Base-by-base conservation (phyloP, 1,140 invertebrate genomes). In the Drosophila pseudoobscura region DNA sequence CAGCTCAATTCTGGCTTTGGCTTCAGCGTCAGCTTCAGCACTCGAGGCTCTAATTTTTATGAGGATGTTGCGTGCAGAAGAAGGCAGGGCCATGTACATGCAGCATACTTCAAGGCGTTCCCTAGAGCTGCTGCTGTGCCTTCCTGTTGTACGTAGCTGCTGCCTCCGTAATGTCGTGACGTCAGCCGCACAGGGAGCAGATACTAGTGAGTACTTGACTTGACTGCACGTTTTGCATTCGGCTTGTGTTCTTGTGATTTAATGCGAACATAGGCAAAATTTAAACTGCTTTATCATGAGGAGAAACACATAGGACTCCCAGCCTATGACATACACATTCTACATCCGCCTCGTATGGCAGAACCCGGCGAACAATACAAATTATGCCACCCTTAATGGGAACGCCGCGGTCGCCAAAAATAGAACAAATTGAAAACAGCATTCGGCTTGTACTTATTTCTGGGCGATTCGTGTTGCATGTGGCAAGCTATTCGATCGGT, bases 401-500 rank as follows among this genome's bases (percentile, higher is more conserved):
- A 56, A 41, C 41, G 43, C 24, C 31, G 31, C 9, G 8, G 69
- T 53, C 52, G 8, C 35, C 8, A 31, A 44, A 17, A n/a, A 73
- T 15, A 22, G n/a, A 20, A 41, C 22, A 62, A 71, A 68, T 66
- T 55, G 63, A 69, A 69, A 56, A 69, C 51, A 56, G 44, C 20
- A 69, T 50, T 69, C 26, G 45, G n/a, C 20, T 13, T 6, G 35
- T 39, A 13, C 11, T 39, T 7, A 35, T 13, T 47, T 56, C 55
- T 56, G 7, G 43, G 15, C 11, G 51, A 44, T 56, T 49, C 55
- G 55, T 75, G 75, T 72, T 78, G 44, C 63, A 69, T 73, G 60
- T 79, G 73, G 77, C 75, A 78, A 83, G 75, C 80, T 83, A 83
- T 83, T 83, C 80, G 75, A 84, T 74, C 74, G 74, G 73, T 63